Percentiles rank a stretch among this genome's conserved stretches.
Evolutionary conservation across 2,888 invertebrate genomes (phyloP).

Genomic region (Yponomeuta plumbellus): DNA sequence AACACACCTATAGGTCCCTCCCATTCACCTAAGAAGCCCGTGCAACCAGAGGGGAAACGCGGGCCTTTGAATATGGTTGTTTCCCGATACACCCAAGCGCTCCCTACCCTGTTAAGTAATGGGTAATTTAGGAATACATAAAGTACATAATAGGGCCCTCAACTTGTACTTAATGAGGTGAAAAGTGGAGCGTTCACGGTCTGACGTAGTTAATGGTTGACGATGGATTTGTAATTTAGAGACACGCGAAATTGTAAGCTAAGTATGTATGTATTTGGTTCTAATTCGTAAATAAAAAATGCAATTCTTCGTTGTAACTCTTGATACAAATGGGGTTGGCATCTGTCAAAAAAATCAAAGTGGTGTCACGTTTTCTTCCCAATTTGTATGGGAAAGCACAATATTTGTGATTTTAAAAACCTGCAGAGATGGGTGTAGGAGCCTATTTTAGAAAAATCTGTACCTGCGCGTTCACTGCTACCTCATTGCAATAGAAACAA

Average conservation of each 20-base stretch:
- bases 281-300: neutral
- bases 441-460: no score
- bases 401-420: no score
- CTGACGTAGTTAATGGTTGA: neutral
- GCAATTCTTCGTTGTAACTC: neutral
- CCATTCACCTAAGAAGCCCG: constrained; percentile 18
- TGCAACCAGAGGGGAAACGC: constrained; percentile 22
- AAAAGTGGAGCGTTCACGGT: constrained; percentile 61
- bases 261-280: neutral
- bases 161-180: constrained; percentile 72
- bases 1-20: constrained; percentile 23
- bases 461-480: no score
- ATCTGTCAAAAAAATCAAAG: no score
- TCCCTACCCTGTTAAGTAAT: constrained; percentile 70
- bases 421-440: no score
- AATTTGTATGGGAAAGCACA: no score
- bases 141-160: constrained; percentile 75
- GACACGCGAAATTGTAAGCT: no score
- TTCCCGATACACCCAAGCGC: constrained; percentile 48
- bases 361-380: no score
- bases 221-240: neutral
- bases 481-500: no score
- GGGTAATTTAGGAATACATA: constrained; percentile 76
- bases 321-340: constrained; percentile 4
- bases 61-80: constrained; percentile 47